phyloP scores from a whole-genome alignment of 2,797 vertebrate species.

The Notoglanidium macrostoma region DNA sequence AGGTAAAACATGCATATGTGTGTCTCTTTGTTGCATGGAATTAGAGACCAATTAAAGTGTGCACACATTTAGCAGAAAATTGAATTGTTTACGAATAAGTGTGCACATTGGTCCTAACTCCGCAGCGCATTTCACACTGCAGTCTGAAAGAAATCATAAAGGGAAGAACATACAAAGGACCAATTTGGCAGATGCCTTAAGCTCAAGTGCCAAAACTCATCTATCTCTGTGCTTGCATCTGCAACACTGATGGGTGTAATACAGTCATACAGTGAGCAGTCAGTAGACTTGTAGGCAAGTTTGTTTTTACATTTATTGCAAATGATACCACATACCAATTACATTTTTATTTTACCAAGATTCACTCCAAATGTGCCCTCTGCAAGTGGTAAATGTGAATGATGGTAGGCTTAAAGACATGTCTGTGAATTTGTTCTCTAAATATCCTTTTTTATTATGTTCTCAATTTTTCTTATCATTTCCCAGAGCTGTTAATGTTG shows the following conservation, averaged over 20 bases:
- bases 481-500: background rate
- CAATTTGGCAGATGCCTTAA: conserved; percentile 28
- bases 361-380: background rate
- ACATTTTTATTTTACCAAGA: background rate
- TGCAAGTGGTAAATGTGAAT: background rate
- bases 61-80: background rate
- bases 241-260: background rate
- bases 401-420: background rate
- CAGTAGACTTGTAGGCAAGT: background rate
- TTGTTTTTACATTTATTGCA: background rate
- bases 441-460: background rate
- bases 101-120: background rate
- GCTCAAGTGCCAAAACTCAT: conserved; percentile 6
- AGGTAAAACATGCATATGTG: background rate
- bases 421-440: background rate
- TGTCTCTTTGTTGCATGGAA: too few species aligned
- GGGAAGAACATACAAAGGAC: background rate
- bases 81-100: background rate
- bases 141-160: background rate
- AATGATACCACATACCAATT: background rate
- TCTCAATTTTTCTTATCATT: background rate
- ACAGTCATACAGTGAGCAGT: background rate
- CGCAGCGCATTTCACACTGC: conserved; percentile 1
- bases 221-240: background rate
- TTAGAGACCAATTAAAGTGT: background rate